Evolutionary conservation across 64 coral and sea anemone species (phyloP).

Genomic region (Montipora capricornis): DNA sequence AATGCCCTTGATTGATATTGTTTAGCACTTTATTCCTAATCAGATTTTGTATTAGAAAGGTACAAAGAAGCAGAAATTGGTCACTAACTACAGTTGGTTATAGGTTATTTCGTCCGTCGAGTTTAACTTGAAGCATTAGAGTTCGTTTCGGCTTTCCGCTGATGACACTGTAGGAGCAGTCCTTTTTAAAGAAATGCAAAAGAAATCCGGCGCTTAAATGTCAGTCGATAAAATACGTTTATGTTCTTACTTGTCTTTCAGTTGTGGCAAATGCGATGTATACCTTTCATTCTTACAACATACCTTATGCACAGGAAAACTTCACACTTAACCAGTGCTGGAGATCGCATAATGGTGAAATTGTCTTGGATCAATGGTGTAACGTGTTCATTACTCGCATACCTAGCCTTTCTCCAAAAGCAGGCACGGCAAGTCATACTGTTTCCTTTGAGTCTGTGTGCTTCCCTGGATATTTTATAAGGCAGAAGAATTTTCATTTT

Average conservation of each 20-base stretch:
- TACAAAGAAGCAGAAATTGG: no score
- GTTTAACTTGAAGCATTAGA: no score
- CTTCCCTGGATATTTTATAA: constrained; percentile 49
- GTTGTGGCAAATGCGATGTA: constrained; percentile 29
- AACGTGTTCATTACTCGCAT: constrained; percentile 22
- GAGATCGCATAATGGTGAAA: neutral
- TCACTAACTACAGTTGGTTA: no score
- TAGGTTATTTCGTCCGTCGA: no score
- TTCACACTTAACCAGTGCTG: constrained; percentile 27
- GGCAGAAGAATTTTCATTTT: constrained; percentile 68
- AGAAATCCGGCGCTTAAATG: no score
- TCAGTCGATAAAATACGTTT: neutral
- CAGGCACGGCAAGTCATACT: neutral
- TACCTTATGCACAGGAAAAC: constrained; percentile 59
- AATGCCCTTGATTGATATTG: no score
- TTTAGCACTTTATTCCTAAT: no score
- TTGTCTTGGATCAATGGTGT: constrained; percentile 37
- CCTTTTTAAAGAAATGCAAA: no score
- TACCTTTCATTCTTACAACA: constrained; percentile 72
- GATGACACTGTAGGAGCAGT: no score
- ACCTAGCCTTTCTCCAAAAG: neutral
- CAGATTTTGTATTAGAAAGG: no score
- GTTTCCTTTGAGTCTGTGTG: constrained; percentile 65
- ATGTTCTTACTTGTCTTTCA: neutral
- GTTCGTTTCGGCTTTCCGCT: no score